Evolutionary conservation across 2,113 vertebrate species (phyloP).

Genomic region (Bujurquina vittata): DNA sequence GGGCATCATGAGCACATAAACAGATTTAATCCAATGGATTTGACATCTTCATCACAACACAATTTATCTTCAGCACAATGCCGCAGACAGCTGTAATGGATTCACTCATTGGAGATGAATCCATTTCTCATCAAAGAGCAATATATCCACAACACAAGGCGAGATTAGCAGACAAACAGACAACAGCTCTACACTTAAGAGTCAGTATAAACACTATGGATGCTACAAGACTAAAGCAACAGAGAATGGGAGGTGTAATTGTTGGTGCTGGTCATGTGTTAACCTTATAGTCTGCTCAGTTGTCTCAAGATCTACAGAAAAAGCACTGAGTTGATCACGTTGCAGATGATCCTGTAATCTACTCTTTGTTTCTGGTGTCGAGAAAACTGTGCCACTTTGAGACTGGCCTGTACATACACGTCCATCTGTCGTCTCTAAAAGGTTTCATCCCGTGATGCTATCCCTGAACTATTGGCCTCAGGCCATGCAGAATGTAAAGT

Average conservation of each 20-base stretch:
- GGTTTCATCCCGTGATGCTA: conserved; percentile 48
- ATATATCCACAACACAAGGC: conserved; percentile 26
- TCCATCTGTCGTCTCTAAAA: conserved; percentile 46
- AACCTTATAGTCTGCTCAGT: neutral
- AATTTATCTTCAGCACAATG: conserved; percentile 35
- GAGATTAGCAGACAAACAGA: conserved; percentile 26
- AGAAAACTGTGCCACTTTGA: conserved; percentile 30
- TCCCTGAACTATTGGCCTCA: neutral
- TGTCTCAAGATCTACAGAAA: neutral
- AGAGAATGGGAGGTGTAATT: neutral
- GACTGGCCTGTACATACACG: conserved; percentile 47
- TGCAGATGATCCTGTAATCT: conserved; percentile 4
- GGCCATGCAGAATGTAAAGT: conserved; percentile 33
- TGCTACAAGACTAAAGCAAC: neutral
- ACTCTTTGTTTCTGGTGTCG: conserved; percentile 30
- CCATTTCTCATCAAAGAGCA: conserved; percentile 8
- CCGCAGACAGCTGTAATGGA: conserved; percentile 30
- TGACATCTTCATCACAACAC: conserved; percentile 27
- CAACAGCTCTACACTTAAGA: neutral
- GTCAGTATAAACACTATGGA: neutral
- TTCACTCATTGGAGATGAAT: conserved; percentile 33
- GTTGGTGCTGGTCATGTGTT: neutral
- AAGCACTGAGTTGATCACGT: conserved; percentile 16
- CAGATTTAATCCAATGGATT: conserved; percentile 37
- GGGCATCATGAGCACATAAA: conserved; percentile 24